Percentiles rank a stretch among this genome's conserved stretches.
phyloP scores from a whole-genome alignment of 2,797 vertebrate species.

The Brachymystax lenok region DNA sequence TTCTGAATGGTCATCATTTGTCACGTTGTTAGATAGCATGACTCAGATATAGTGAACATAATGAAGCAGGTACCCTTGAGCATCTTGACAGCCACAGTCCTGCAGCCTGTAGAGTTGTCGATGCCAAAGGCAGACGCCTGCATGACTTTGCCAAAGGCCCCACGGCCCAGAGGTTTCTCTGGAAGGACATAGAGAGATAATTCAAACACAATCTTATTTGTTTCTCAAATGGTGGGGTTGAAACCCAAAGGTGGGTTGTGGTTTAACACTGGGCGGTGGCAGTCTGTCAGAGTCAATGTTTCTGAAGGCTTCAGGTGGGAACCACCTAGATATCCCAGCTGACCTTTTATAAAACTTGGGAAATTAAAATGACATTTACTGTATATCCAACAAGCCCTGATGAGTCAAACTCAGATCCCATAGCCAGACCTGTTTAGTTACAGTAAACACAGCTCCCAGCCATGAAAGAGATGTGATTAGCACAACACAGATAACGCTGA shows the following conservation, averaged over 20 bases:
- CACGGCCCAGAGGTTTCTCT: conserved; percentile 91
- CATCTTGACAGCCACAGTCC: conserved; percentile 95
- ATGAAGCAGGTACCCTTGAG: conserved; percentile 85
- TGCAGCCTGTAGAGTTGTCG: conserved; percentile 81
- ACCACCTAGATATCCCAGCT: not conserved
- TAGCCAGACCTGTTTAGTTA: conserved; percentile 60
- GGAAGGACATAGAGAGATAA: conserved; percentile 43
- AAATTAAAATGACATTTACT: not conserved
- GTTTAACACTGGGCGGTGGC: not conserved
- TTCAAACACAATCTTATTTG: conserved; percentile 14
- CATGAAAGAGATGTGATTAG: conserved; percentile 5
- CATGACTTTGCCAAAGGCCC: conserved; percentile 93
- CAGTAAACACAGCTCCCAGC: conserved; percentile 59
- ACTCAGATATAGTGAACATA: conserved; percentile 37
- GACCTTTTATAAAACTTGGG: not conserved
- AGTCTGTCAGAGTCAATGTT: not conserved
- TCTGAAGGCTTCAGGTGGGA: not conserved
- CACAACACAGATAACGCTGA: conserved; percentile 59
- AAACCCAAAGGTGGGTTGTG: not conserved
- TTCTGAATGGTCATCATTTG: too few relatives aligned
- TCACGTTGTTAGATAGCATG: conserved; percentile 53
- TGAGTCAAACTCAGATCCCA: conserved; percentile 33
- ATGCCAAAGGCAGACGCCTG: conserved; percentile 93
- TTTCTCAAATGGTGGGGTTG: not conserved
- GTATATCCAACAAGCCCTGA: conserved; percentile 23